Conservation (phyloP, 1,140 invertebrate genomes). For the Drosophila sechellia region DNA sequence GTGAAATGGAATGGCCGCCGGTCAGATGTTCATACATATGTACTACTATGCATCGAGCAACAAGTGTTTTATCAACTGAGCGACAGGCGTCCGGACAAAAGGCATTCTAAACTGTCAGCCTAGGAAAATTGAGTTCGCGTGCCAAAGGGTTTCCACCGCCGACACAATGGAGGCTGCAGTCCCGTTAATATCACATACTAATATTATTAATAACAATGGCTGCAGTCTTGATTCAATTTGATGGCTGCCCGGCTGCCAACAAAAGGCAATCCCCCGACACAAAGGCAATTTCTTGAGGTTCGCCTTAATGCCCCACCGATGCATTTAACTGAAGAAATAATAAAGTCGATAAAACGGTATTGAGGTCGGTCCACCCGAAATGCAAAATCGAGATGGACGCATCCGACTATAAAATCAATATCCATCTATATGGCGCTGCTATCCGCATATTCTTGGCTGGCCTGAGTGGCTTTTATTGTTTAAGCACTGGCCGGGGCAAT, state of each 20-base stretch:
- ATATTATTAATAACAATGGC: conserved; percentile 75
- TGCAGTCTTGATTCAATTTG: conserved; percentile 69
- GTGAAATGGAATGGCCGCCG: conserved; percentile 56
- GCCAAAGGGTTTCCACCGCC: conserved; percentile 38
- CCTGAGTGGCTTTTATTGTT: conserved; percentile 71
- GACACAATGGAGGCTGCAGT: conserved; percentile 23
- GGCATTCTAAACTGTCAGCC: conserved; percentile 42
- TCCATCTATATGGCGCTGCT: conserved; percentile 7
- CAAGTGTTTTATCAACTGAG: conserved; percentile 37
- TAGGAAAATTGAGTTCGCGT: conserved; percentile 56
- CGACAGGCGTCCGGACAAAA: conserved; percentile 24
- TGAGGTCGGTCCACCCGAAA: conserved; percentile 13
- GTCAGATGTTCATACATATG: conserved; percentile 4
- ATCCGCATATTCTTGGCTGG: conserved; percentile 9
- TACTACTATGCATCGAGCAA: neutral
- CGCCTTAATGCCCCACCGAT: conserved; percentile 30
- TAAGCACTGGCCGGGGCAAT: conserved; percentile 42
- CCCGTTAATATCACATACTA: conserved; percentile 45
- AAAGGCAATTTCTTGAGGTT: conserved; percentile 30
- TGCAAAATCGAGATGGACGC: conserved; percentile 16
- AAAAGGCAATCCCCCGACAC: conserved; percentile 16
- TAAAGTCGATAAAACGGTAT: conserved; percentile 16
- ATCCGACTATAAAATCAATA: conserved; percentile 33
- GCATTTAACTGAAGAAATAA: conserved; percentile 42
- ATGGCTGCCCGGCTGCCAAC: conserved; percentile 35